phyloP scores from a whole-genome alignment of 2,888 invertebrate species.

The Melipona beecheii region DNA sequence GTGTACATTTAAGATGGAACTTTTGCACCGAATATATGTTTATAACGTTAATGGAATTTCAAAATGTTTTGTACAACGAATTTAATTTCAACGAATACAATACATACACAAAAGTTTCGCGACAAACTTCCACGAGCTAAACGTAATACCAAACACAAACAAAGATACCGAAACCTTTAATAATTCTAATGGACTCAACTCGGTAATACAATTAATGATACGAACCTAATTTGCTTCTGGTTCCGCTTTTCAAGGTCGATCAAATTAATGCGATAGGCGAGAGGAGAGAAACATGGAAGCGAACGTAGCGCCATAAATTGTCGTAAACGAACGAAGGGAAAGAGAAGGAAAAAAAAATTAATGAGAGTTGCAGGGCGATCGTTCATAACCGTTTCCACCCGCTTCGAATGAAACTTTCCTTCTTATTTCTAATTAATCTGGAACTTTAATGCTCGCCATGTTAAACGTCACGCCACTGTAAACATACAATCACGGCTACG shows the following conservation, averaged over 20 bases:
- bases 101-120: too few species aligned
- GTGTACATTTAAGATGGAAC: too few species aligned
- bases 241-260: slow-evolving; percentile 13
- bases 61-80: too few species aligned
- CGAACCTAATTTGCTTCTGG: neutral
- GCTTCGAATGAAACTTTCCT: slow-evolving; percentile 18
- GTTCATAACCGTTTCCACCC: slow-evolving; percentile 17
- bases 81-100: too few species aligned
- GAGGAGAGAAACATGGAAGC: neutral
- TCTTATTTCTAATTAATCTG: slow-evolving; percentile 33
- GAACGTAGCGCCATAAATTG: neutral
- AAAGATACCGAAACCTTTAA: neutral
- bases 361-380: slow-evolving; percentile 6
- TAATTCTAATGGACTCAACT: slow-evolving; percentile 4
- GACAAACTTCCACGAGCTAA: too few species aligned
- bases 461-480: slow-evolving; percentile 15
- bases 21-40: too few species aligned
- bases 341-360: neutral
- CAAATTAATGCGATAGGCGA: neutral
- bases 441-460: slow-evolving; percentile 10
- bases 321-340: neutral
- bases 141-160: neutral
- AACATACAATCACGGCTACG: neutral
- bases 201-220: neutral
- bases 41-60: too few species aligned